phyloP scores from a whole-genome alignment of 2,113 vertebrate species.

The Dendropsophus ebraccatus region DNA sequence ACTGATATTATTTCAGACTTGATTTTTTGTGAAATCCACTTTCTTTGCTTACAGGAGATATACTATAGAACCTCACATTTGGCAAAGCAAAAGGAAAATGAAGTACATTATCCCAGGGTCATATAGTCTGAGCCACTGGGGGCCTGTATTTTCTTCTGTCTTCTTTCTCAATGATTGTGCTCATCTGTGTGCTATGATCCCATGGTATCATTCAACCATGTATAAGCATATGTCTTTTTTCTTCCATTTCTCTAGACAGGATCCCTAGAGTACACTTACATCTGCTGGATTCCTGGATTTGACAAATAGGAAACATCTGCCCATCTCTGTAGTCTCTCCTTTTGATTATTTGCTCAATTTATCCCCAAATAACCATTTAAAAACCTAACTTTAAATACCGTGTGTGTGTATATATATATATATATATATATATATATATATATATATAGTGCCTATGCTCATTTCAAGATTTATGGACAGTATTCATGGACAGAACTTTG shows the following conservation, averaged over 20 bases:
- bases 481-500: too few species aligned
- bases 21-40: too few species aligned
- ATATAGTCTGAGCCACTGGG: background rate
- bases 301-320: slow-evolving; percentile 9
- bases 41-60: background rate
- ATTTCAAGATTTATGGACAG: too few species aligned
- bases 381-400: too few species aligned
- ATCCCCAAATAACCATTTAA: background rate
- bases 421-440: too few species aligned
- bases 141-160: background rate
- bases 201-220: background rate
- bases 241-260: background rate
- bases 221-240: slow-evolving; percentile 16
- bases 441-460: background rate
- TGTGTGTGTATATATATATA: too few species aligned
- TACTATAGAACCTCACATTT: background rate
- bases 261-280: background rate
- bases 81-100: background rate
- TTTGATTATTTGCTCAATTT: background rate
- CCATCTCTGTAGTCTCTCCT: background rate
- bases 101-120: background rate
- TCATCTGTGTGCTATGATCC: slow-evolving; percentile 4
- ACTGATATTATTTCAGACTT: too few species aligned
- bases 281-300: background rate
- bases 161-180: background rate